These are phyloP conservation scores for Calephelis virginiensis DNA, from an alignment of 1,140 invertebrate species.

Conservation along the genomic window DNA sequence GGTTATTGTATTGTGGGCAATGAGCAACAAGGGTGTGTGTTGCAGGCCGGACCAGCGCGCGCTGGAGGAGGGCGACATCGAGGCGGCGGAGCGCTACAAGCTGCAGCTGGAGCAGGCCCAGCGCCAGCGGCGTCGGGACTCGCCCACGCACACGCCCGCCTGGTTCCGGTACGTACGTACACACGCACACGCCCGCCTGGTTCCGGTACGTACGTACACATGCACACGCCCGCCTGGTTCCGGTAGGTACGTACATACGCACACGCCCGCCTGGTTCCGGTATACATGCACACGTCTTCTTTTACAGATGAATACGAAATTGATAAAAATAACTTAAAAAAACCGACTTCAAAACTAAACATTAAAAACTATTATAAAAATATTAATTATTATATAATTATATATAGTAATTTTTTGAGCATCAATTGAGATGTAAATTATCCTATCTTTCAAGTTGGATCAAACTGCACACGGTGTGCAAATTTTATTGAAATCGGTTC, in stretches of 20 bases:
- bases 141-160: slow-evolving; percentile 41
- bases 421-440: no score
- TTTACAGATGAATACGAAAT: no score
- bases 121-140: slow-evolving; percentile 49
- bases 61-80: slow-evolving; percentile 88
- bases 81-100: slow-evolving; percentile 85
- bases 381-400: no score
- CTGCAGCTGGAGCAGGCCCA: slow-evolving; percentile 59
- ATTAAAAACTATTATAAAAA: no score
- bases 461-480: no score
- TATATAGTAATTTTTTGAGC: no score
- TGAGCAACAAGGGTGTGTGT: slow-evolving; percentile 29
- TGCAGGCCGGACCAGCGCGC: slow-evolving; percentile 80
- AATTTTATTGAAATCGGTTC: no score
- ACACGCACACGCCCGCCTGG: slow-evolving; percentile 42
- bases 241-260: slow-evolving; percentile 39
- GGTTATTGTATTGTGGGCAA: no score
- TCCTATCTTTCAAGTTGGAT: no score
- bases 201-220: slow-evolving; percentile 18
- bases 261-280: slow-evolving; percentile 62
- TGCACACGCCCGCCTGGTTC: no score
- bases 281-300: not conserved
- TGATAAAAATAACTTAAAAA: no score
- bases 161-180: slow-evolving; percentile 50
- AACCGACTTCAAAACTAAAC: no score